Conservation (phyloP, 1,140 invertebrate genomes). For the Camponotus floridanus region DNA sequence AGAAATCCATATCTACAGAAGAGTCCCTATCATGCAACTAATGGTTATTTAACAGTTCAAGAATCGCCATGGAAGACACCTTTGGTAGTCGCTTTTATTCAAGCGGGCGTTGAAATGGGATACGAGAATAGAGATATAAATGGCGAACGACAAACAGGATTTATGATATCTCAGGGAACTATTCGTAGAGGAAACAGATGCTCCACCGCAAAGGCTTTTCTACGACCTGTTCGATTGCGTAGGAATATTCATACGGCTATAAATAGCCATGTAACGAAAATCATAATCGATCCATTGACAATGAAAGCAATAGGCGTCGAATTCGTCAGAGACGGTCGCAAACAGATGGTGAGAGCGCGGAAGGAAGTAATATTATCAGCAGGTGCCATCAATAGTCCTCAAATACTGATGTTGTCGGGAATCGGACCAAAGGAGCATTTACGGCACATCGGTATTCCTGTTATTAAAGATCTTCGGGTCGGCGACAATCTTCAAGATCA, state of each 20-base stretch:
- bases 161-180: conserved; percentile 96
- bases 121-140: conserved; percentile 96
- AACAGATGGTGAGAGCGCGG: conserved; percentile 89
- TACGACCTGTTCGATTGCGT: conserved; percentile 92
- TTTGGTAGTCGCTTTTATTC: conserved; percentile 92
- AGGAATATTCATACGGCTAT: conserved; percentile 93
- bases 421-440: conserved; percentile 93
- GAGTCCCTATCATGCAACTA: conserved; percentile 91
- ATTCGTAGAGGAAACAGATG: conserved; percentile 94
- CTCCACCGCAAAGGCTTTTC: conserved; percentile 96
- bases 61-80: conserved; percentile 94
- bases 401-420: conserved; percentile 95
- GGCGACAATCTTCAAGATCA: conserved; percentile 94
- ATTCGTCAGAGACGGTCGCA: conserved; percentile 90
- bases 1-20: conserved; percentile 92
- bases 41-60: conserved; percentile 93
- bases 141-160: conserved; percentile 93
- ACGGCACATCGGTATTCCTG: conserved; percentile 89
- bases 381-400: conserved; percentile 93
- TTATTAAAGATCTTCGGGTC: conserved; percentile 91
- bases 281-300: conserved; percentile 90
- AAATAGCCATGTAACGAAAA: conserved; percentile 91
- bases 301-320: conserved; percentile 92
- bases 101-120: conserved; percentile 94
- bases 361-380: conserved; percentile 93